phyloP scores from a whole-genome alignment of 2,113 vertebrate species.

The Sapajus apella region DNA sequence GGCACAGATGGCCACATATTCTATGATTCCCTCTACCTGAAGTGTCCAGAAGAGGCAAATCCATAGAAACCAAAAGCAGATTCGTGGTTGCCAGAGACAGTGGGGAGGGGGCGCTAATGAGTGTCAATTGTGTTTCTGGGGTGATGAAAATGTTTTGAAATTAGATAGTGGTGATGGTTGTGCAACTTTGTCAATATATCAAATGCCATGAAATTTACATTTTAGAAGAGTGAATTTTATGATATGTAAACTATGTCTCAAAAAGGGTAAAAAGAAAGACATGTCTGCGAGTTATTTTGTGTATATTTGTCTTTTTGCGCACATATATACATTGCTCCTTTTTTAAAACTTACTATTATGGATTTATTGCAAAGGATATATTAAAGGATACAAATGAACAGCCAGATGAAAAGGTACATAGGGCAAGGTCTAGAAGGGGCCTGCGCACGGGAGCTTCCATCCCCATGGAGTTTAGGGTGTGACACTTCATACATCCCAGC shows the following conservation, averaged over 20 bases:
- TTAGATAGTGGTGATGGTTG: no score
- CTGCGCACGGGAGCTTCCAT: not conserved
- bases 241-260: not conserved
- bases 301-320: not conserved
- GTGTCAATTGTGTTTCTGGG: not conserved
- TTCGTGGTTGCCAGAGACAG: not conserved
- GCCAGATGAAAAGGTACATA: not conserved
- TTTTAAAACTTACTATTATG: not conserved
- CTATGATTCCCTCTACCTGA: not conserved
- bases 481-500: not conserved
- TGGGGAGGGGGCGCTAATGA: no score
- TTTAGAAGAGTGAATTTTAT: not conserved
- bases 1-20: no score
- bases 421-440: not conserved
- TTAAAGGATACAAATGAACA: not conserved
- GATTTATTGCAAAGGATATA: not conserved
- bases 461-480: not conserved
- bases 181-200: no score
- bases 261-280: not conserved
- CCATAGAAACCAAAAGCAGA: not conserved
- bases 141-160: not conserved
- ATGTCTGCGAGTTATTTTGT: not conserved
- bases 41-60: not conserved
- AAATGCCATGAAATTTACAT: not conserved
- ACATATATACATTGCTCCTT: fast-evolving